Evolutionary conservation across 2,797 vertebrate species (phyloP).

Genomic region (Hozukius guyotensis): DNA sequence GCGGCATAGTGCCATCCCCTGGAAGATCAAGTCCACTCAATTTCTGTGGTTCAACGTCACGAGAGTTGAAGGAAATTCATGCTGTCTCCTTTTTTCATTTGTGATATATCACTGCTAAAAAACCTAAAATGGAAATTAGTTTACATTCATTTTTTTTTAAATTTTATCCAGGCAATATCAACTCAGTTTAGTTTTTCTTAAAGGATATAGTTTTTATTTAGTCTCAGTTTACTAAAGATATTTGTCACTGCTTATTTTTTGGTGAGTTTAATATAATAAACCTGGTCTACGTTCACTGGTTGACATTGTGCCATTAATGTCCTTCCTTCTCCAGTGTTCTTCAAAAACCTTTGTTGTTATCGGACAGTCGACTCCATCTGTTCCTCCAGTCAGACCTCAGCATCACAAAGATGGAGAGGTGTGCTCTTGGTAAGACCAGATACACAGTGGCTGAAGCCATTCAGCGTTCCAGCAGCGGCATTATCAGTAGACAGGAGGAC

Average conservation of each 20-base stretch:
- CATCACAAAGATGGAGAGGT: slow-evolving; percentile 88
- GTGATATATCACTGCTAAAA: no score
- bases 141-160: accelerated
- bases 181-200: no score
- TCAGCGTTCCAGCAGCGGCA: slow-evolving; percentile 79
- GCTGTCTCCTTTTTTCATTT: no score
- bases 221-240: neutral
- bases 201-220: no score
- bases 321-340: slow-evolving; percentile 82
- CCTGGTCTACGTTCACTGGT: neutral
- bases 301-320: neutral
- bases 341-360: slow-evolving; percentile 87
- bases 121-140: no score
- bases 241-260: no score
- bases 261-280: neutral
- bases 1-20: no score
- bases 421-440: slow-evolving; percentile 88
- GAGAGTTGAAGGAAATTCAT: no score
- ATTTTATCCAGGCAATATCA: no score
- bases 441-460: slow-evolving; percentile 94
- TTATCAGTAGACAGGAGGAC: slow-evolving; percentile 81
- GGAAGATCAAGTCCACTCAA: no score
- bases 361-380: slow-evolving; percentile 95
- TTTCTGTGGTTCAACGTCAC: no score
- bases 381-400: slow-evolving; percentile 94